Evolutionary conservation across 2,113 vertebrate genomes (phyloP).

Genomic region (Regulus satrapa): DNA sequence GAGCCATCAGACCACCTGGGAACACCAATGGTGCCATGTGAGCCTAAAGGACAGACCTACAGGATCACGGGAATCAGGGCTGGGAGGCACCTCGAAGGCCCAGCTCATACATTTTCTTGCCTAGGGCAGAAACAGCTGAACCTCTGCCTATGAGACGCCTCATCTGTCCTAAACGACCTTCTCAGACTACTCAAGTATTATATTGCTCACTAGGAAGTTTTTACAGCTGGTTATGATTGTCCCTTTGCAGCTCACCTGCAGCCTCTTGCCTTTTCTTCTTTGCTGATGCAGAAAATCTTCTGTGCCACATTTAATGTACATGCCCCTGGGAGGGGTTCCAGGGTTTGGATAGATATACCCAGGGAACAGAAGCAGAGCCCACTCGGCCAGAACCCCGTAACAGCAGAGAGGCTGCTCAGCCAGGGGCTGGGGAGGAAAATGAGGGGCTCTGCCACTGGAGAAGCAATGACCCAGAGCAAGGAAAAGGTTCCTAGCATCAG

Average conservation of each 20-base stretch:
- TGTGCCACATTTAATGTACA: background rate
- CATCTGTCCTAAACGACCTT: background rate
- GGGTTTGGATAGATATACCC: background rate
- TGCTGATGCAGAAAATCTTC: fast-evolving
- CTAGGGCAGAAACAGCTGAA: background rate
- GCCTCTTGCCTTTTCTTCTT: background rate
- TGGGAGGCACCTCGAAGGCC: background rate
- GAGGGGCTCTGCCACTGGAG: background rate
- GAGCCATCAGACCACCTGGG: background rate
- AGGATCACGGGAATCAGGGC: background rate
- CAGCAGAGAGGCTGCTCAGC: background rate
- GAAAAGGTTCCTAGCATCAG: too few species aligned
- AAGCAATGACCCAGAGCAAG: background rate
- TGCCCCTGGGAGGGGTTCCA: background rate
- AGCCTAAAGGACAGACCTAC: background rate
- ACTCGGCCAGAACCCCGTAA: fast-evolving
- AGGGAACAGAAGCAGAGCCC: background rate
- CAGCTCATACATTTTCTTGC: background rate
- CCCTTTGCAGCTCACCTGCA: background rate
- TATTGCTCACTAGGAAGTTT: background rate
- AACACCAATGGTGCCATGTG: fast-evolving
- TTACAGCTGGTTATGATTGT: background rate
- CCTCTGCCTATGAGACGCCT: background rate
- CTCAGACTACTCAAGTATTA: background rate
- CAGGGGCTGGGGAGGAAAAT: background rate